Percentiles rank a stretch among this genome's conserved stretches.
These are phyloP conservation scores for Phoenicopterus ruber DNA, from an alignment of 2,113 vertebrate species.

Conservation along the genomic window DNA sequence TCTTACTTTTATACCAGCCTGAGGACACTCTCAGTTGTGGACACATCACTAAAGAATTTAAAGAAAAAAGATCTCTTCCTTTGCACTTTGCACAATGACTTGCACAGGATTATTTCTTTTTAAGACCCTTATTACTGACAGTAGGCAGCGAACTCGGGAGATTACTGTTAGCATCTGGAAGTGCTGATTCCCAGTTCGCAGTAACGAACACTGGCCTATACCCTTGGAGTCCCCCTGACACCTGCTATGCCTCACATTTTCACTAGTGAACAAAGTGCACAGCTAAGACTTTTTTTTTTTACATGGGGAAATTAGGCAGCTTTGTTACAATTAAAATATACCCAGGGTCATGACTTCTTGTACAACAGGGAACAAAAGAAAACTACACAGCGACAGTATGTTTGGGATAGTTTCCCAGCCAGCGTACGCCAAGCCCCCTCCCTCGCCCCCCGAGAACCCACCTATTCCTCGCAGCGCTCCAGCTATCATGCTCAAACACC, in stretches of 20 bases:
- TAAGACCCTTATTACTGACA: background rate
- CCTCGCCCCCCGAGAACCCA: conserved; percentile 34
- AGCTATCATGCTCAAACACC: conserved; percentile 57
- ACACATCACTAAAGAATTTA: background rate
- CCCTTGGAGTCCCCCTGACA: background rate
- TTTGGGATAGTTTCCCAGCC: conserved; percentile 3
- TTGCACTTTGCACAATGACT: background rate
- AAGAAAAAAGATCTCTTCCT: background rate
- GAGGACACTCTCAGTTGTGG: background rate
- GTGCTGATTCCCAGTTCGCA: background rate
- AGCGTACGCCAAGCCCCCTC: conserved; percentile 30
- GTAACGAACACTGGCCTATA: background rate
- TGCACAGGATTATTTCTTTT: background rate
- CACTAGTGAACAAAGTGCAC: background rate
- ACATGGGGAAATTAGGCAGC: background rate
- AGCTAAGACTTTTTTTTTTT: too few species aligned
- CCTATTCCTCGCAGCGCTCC: conserved; percentile 66
- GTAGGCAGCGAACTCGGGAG: background rate
- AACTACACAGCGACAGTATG: background rate
- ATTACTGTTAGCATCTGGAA: background rate
- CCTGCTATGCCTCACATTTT: background rate
- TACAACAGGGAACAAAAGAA: background rate
- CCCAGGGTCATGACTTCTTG: background rate
- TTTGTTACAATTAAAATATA: background rate
- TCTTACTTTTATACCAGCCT: background rate